phyloP scores from a whole-genome alignment of 2,888 invertebrate genomes.

The Micoletzkya japonica region DNA sequence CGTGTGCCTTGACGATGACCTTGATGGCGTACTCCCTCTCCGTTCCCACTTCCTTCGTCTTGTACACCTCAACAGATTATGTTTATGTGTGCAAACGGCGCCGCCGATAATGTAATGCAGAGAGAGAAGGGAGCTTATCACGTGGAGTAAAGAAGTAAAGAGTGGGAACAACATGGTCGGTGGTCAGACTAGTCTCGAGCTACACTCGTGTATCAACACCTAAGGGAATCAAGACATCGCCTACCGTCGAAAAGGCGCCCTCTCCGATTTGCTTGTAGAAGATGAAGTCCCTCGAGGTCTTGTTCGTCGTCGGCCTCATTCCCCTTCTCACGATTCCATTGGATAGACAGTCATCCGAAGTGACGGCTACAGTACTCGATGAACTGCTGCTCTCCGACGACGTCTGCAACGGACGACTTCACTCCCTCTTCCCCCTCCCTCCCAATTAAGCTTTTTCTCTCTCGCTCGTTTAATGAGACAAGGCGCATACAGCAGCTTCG shows the following conservation, averaged over 20 bases:
- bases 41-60: constrained; percentile 87
- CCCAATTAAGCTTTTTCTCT: no score
- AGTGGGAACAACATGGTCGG: not conserved
- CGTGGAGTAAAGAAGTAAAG: not conserved
- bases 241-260: constrained; percentile 90
- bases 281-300: constrained; percentile 75
- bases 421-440: no score
- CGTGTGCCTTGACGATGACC: constrained; percentile 81
- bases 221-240: no score
- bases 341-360: not conserved
- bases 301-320: not conserved
- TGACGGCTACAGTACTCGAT: not conserved
- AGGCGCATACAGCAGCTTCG: not conserved
- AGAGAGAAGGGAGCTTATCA: constrained; percentile 1
- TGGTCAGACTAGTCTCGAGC: not conserved
- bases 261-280: constrained; percentile 95
- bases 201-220: no score
- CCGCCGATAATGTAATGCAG: not conserved
- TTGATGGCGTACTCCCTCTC: constrained; percentile 93
- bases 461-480: no score
- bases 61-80: constrained; percentile 73
- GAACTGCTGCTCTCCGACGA: no score
- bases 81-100: constrained; percentile 1
- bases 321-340: not conserved
- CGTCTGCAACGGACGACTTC: no score